Base-by-base conservation (phyloP, 2,797 vertebrate species). In the Bufotes viridis region DNA sequence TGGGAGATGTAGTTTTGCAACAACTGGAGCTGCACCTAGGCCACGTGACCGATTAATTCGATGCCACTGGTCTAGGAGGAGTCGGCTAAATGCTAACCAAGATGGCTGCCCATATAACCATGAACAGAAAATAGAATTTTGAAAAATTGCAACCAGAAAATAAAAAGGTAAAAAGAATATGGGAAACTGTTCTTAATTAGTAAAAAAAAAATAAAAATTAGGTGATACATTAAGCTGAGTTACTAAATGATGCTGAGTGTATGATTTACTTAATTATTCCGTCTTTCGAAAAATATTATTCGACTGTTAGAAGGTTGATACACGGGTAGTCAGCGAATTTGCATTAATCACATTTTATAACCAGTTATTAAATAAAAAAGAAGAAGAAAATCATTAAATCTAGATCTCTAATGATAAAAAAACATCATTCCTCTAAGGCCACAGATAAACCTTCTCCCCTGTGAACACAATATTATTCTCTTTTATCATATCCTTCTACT, bases 401-500 rank as follows among this genome's bases (percentile, higher is more conserved):
- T 80, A 5, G 24, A 61, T 26, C 26, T 14, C 3, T 60, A 60
- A 22, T 60, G 57, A 80, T 34, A 80, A 78, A 80, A 75, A 81
- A 42, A 67, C 61, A 24, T 53, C 80, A 83, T 83, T 55, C 67
- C 81, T 83, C 67, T 8, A 83, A 58, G 67, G 81, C 81, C 81
- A 57, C 65, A 83, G 81, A 82, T 67, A 67, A 83, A 70, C 15
- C 81, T 34, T 72, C 53, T 83, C 81, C 81, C 51, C 24, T 12
- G 81, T 69, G 81, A 20, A 57, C 67, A 51, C 22, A 22, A 82
- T 82, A 69, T 70, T 83, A 72, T 83, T 83, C 81, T 57, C 49
- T 83, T 83, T 83, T 72, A 83, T 82, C 81, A 69, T 69, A 83
- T 83, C 65, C 65, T 72, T 83, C 67, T 12, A 67, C 81, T 69